A percentile compares a stretch with the other conserved stretches of the same genome.
Evolutionary conservation across 2,888 invertebrate genomes (phyloP).

Genomic region (Temnothorax rugatulus): DNA sequence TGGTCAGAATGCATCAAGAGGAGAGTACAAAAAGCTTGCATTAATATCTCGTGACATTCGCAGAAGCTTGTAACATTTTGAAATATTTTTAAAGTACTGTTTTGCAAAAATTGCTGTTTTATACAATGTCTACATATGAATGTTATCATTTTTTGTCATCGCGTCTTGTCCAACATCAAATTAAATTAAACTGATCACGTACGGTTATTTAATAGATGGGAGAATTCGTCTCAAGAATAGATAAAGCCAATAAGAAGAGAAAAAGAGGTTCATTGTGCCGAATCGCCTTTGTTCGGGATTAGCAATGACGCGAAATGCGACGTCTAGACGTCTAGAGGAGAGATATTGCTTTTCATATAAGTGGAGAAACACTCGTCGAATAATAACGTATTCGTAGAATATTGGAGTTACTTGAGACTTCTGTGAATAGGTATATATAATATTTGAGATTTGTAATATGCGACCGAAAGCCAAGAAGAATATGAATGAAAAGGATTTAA

Average conservation of each 20-base stretch:
- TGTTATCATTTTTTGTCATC: not conserved
- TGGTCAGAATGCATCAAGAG: not conserved
- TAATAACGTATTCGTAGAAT: conserved; percentile 7
- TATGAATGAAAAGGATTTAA: not conserved
- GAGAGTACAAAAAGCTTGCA: not conserved
- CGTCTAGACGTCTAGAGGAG: conserved; percentile 26
- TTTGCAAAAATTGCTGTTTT: not conserved
- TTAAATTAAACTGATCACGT: not conserved
- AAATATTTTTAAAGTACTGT: conserved; percentile 21
- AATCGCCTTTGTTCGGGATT: conserved; percentile 18
- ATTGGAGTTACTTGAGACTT: not conserved
- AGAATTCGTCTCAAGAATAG: conserved; percentile 37
- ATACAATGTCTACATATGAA: not conserved
- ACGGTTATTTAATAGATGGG: not conserved
- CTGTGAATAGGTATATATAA: not conserved
- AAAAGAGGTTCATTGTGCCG: conserved; percentile 26
- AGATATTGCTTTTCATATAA: conserved; percentile 7
- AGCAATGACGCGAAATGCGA: not conserved
- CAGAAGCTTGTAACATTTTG: conserved; percentile 21
- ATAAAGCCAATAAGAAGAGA: conserved; percentile 27
- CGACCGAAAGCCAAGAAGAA: not conserved
- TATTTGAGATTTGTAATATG: not conserved
- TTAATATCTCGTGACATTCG: conserved; percentile 37
- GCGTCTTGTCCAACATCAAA: not conserved
- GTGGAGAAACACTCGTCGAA: not conserved